phyloP scores from a whole-genome alignment of 2,797 vertebrate species.

The Diplodus puntazzo region DNA sequence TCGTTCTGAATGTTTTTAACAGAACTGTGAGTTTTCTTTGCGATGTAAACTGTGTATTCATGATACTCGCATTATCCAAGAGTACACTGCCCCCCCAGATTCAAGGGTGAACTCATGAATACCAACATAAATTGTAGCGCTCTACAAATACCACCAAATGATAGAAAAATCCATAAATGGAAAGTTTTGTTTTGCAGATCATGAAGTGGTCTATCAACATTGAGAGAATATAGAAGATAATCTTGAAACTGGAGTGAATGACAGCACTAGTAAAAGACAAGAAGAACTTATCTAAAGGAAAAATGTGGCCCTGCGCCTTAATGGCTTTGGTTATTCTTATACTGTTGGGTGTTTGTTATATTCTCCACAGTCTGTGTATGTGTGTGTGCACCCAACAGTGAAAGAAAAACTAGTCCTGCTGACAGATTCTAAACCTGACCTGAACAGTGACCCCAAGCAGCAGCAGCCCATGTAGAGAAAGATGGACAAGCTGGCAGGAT shows the following conservation, averaged over 20 bases:
- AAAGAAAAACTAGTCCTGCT: slow-evolving; percentile 68
- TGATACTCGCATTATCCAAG: not conserved
- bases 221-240: not conserved
- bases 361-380: slow-evolving; percentile 40
- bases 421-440: slow-evolving; percentile 79
- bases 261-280: slow-evolving; percentile 1
- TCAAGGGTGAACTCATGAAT: slow-evolving; percentile 6
- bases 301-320: not conserved
- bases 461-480: slow-evolving; percentile 72
- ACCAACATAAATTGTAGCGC: not conserved
- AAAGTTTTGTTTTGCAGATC: slow-evolving; percentile 7
- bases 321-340: slow-evolving; percentile 47
- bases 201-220: not conserved
- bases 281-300: slow-evolving; percentile 39
- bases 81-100: not conserved
- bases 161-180: not conserved
- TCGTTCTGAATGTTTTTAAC: not conserved
- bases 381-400: slow-evolving; percentile 66
- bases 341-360: slow-evolving; percentile 47
- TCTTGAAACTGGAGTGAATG: not conserved
- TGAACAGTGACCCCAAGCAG: slow-evolving; percentile 75
- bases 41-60: not conserved
- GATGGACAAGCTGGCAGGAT: slow-evolving; percentile 79
- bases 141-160: not conserved
- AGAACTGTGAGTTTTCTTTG: not conserved